phyloP scores from a whole-genome alignment of 2,888 invertebrate genomes.

The Malthinus seriepunctatus region DNA sequence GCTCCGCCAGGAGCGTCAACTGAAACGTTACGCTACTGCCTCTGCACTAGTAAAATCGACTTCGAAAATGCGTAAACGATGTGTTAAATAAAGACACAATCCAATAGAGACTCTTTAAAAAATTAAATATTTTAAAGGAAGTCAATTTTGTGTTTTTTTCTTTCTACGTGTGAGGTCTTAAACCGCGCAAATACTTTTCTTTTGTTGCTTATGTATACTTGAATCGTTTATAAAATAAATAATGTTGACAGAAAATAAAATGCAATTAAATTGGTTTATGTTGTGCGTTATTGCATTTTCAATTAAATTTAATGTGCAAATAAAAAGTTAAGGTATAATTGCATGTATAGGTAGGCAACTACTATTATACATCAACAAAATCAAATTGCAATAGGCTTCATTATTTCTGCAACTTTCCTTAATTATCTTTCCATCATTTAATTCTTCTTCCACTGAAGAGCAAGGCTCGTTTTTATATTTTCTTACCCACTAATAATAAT shows the following conservation, averaged over 20 bases:
- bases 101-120: background rate
- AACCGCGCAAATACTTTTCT: conserved; percentile 13
- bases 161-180: conserved; percentile 20
- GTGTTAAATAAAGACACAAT: background rate
- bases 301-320: conserved; percentile 26
- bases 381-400: too few relatives aligned
- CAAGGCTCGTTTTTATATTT: too few relatives aligned
- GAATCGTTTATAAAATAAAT: conserved; percentile 28
- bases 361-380: too few relatives aligned
- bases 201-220: conserved; percentile 19
- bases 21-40: too few relatives aligned
- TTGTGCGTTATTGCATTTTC: conserved; percentile 22
- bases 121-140: background rate
- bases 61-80: conserved; percentile 2
- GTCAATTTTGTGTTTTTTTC: too few relatives aligned
- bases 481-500: too few relatives aligned
- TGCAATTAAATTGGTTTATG: conserved; percentile 26
- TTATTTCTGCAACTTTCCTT: too few relatives aligned
- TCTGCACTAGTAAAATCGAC: conserved; percentile 11
- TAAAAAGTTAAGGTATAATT: conserved; percentile 9
- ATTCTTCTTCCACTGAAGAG: too few relatives aligned
- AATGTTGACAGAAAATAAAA: conserved; percentile 25
- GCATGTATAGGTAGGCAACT: too few relatives aligned
- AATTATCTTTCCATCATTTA: too few relatives aligned
- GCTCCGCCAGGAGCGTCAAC: too few relatives aligned